Evolutionary conservation across 2,888 invertebrate species (phyloP).

Genomic region (Rhabditoides inermis): DNA sequence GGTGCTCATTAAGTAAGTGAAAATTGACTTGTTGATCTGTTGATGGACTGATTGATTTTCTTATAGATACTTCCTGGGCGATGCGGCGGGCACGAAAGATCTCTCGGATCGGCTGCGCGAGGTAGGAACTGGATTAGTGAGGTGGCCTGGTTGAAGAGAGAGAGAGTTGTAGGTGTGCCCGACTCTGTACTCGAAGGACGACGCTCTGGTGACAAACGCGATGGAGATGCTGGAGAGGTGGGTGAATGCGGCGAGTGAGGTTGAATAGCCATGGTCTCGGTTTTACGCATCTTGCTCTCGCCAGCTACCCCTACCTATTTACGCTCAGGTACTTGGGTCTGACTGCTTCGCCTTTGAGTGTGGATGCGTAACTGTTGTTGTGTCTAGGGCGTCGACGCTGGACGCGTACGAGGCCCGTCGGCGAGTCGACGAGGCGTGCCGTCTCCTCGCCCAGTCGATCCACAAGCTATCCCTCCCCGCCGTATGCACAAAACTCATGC

Average conservation of each 20-base stretch:
- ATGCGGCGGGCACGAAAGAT: conserved; percentile 85
- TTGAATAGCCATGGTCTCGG: too few species aligned
- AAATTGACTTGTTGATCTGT: conserved; percentile 1
- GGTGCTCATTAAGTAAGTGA: conserved; percentile 27
- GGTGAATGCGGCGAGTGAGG: too few species aligned
- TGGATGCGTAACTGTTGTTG: too few species aligned
- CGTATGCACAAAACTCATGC: conserved; percentile 19
- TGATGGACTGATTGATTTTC: background rate
- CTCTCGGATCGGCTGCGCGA: conserved; percentile 78
- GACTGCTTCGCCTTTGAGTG: too few species aligned
- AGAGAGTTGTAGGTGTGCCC: too few species aligned
- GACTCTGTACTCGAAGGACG: conserved; percentile 62
- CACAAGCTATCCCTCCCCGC: conserved; percentile 28
- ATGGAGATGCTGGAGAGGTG: conserved; percentile 34
- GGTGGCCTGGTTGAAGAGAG: too few species aligned
- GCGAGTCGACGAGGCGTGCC: conserved; percentile 22
- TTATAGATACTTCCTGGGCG: conserved; percentile 74
- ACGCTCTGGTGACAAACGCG: conserved; percentile 31
- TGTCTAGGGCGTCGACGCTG: conserved; percentile 21
- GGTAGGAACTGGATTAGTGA: too few species aligned
- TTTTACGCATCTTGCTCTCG: too few species aligned
- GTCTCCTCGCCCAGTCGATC: conserved; percentile 34
- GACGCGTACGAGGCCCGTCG: conserved; percentile 17
- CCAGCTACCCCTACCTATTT: too few species aligned
- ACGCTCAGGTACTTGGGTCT: too few species aligned